Evolutionary conservation across 1,140 invertebrate species (phyloP), one percentile per base, ranked within the genome.

Genomic region (Papilio helenus): DNA sequence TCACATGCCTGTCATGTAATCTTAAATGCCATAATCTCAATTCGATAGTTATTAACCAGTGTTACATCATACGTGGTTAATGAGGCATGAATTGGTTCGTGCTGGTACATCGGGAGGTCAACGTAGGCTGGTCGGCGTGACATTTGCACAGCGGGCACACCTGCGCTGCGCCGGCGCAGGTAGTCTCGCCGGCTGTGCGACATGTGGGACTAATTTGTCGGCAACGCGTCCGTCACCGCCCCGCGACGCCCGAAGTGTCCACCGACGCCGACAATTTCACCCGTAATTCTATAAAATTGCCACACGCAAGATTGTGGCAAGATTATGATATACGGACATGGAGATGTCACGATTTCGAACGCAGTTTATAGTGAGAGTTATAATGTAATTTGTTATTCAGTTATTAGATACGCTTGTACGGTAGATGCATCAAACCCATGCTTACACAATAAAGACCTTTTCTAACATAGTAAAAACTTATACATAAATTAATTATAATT

Each of bases 181-280:
- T 86, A 88, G 88, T 86, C 34, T 39, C 79, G 79, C 93, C 92
- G 90, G 91, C 91, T 93, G 93, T 86, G 82, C 91, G 88, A 93
- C 92, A 94, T 94, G 87, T 94, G 92, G 91, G 86, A 89, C 90
- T 92, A 93, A 94, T 94, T 93, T 93, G 92, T 89, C 88, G 87
- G 81, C 89, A 85, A 89, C 84, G 85, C 89, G 86, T 88, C 92
- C 87, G 92, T 94, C 77, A 81, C 84, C 85, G 81, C 82, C 85
- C 84, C 79, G 80, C 84, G 84, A 83, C 87, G 90, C 91, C 91
- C 83, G 92, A 93, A 92, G 91, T 94, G 92, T 92, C 89, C 86
- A 68, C 86, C 83, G 81, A 86, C 85, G 86, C 85, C 82, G 85
- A 83, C 87, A 93, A 92, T 92, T 91, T 90, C 85, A 86, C 82